Evolutionary conservation across 2,113 vertebrate species (phyloP), one percentile per base, ranked within the genome.

Genomic region (Barnardius zonarius): DNA sequence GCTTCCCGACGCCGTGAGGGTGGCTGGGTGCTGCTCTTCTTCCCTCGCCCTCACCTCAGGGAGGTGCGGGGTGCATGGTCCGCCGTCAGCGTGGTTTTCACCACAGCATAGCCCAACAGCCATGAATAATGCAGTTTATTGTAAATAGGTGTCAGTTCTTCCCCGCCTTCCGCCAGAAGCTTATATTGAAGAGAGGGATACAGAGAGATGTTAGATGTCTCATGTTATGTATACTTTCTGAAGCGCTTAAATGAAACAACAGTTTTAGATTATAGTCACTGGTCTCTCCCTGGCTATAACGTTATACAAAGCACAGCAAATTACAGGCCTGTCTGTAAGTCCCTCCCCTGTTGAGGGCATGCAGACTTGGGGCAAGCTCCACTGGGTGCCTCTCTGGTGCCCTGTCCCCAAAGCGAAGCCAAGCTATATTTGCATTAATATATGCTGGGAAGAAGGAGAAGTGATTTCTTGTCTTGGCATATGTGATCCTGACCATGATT

Each of bases 71-170:
- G 6, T 23, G 17, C 11, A 7, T 28, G 9, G 6, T 23, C 17
- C 11, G 11, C 52, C 8, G 51, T 0, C 17, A 30, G 28, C 3
- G 19, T 1, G 20, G 33, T 24, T 2, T 9, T 10, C 10, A 7
- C 20, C 33, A 9, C 13, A 7, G 57, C 13, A 5, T 8, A 2
- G 33, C 33, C 52, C 33, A 0, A 5, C 33, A 15, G 57, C 23
- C 33, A 6, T 10, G n/a, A 31, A 19, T 27, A 14, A 67, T 16
- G 12, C 43, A 59, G 5, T 63, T 90, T 83, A 31, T 55, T 41
- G 44, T 9, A 5, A 19, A 59, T 11, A 19, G 10, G 4, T 46
- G 18, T 14, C 24, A 49, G 0, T 43, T 83, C 6, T 67, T 52
- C 54, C 37, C 66, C 68, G 10, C 28, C 13, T 55, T 73, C 44